phyloP scores from a whole-genome alignment of 2,888 invertebrate species.

The Eupithecia centaureata region DNA sequence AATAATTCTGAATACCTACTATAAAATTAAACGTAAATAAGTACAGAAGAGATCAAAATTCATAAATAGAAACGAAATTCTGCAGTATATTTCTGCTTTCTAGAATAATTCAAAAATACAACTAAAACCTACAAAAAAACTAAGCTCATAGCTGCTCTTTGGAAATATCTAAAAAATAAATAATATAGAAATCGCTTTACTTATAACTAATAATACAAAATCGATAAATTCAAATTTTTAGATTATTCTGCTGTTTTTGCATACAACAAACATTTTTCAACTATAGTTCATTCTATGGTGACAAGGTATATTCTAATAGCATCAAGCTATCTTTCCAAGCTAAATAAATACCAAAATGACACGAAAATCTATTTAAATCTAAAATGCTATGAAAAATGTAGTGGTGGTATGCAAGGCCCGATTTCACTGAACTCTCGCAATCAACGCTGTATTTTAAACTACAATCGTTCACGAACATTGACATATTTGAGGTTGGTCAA shows the following conservation, averaged over 20 bases:
- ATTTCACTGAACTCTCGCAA: not conserved
- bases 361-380: not conserved
- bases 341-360: not conserved
- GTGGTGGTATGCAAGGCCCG: not conserved
- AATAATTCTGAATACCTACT: constrained; percentile 1
- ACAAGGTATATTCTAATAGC: not conserved
- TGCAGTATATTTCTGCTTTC: not conserved
- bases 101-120: not conserved
- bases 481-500: not conserved
- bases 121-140: constrained; percentile 12
- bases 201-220: constrained; percentile 38
- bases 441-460: not conserved
- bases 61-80: not conserved
- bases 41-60: constrained; percentile 18
- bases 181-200: constrained; percentile 25
- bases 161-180: constrained; percentile 20
- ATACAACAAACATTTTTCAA: not conserved
- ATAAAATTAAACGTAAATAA: not conserved
- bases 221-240: not conserved
- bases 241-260: not conserved
- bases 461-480: not conserved
- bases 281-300: not conserved
- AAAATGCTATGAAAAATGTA: not conserved
- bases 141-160: constrained; percentile 26
- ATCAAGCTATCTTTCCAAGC: not conserved